These are phyloP conservation scores for Zootermopsis nevadensis DNA, from an alignment of 2,888 invertebrate species.

Conservation along the genomic window DNA sequence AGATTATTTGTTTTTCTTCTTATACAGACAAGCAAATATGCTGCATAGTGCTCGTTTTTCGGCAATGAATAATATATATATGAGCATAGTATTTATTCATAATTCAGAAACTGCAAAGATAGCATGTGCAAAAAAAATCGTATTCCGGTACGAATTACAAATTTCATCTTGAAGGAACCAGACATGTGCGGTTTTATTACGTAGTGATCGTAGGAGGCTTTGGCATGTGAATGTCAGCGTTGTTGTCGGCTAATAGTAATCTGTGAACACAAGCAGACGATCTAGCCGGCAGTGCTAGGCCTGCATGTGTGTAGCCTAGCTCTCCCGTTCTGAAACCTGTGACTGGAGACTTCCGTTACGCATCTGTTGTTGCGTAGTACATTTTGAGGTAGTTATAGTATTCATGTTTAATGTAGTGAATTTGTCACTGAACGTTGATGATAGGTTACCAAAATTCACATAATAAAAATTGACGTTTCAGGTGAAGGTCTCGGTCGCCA, in stretches of 20 bases:
- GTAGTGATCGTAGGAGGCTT: background rate
- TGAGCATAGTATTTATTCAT: too few relatives aligned
- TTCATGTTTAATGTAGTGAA: background rate
- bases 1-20: too few relatives aligned
- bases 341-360: background rate
- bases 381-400: background rate
- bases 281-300: slow-evolving; percentile 32
- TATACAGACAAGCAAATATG: too few relatives aligned
- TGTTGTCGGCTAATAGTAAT: background rate
- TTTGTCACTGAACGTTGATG: background rate
- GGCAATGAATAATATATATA: too few relatives aligned
- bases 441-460: background rate
- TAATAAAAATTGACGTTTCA: slow-evolving; percentile 50
- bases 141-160: too few relatives aligned
- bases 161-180: too few relatives aligned
- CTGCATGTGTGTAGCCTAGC: slow-evolving; percentile 11
- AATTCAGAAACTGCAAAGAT: too few relatives aligned
- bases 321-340: background rate
- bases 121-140: too few relatives aligned
- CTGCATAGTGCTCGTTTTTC: too few relatives aligned
- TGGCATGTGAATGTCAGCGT: background rate
- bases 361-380: background rate
- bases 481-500: slow-evolving; percentile 53
- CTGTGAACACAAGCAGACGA: background rate
- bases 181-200: background rate